Base-by-base conservation (phyloP, 2,113 vertebrate genomes). In the Pedionomus torquatus region DNA sequence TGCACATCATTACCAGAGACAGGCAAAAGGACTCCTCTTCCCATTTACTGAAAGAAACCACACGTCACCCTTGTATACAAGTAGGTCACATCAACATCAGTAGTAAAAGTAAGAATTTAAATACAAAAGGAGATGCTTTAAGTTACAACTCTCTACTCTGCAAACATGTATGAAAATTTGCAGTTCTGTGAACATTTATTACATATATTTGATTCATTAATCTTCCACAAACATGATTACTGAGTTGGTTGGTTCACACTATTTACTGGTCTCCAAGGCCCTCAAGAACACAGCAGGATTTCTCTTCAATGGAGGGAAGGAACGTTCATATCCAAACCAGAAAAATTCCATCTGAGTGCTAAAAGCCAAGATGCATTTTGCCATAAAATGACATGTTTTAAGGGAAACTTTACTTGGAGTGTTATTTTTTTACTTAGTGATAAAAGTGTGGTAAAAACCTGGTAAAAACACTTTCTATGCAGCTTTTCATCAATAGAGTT, bases 31-130 rank as follows among this genome's bases (percentile, higher is more conserved):
- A 51, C 6, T 80, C 12, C 17, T 33, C 43, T 33, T 75, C 63
- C 26, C 26, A 8, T 48, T 83, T 77, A 49, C 17, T 26, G 58
- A 49, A 58, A 76, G 71, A 86, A 83, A 58, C 11, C 25, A 44
- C 46, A 24, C 0, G 0, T 23, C 55, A 35, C 26, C 55, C 52
- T 54, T 24, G 11, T 4, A 17, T 11, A 15, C 12, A 5, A 1
- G 2, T 26, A 75, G 88, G 39, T 83, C 68, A 43, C 76, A 75
- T 43, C 57, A 64, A 39, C 9, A 8, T 8, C 1, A 0, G 25
- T 12, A 83, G 35, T 61, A 80, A 58, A 93, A 89, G 46, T 37
- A 84, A 95, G 78, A 91, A 87, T 2, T 37, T 41, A 74, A 91
- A 46, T 15, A 57, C 65, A 60, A 57, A 21, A 33, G 26, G 44